These are phyloP conservation scores for Ctena decussata DNA, from an alignment of 2,888 invertebrate species.

Conservation along the genomic window DNA sequence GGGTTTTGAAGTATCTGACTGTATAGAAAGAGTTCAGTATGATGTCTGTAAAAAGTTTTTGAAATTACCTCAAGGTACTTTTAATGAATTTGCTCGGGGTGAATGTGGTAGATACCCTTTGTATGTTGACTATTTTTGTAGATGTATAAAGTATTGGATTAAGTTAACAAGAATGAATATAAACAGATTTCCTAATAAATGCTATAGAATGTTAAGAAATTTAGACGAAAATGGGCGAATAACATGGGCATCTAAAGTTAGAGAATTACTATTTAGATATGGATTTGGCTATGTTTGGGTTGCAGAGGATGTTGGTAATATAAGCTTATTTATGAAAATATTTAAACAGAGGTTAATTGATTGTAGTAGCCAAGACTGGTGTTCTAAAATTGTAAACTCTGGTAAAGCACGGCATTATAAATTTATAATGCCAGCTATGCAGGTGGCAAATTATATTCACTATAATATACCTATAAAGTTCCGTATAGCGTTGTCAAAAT, in stretches of 20 bases:
- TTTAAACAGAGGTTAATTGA: not conserved
- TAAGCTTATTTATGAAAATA: not conserved
- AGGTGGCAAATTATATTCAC: not conserved
- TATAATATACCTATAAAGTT: not conserved
- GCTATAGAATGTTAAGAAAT: not conserved
- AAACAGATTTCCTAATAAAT: not conserved
- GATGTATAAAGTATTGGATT: not conserved
- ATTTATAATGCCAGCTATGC: not conserved
- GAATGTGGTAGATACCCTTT: not conserved
- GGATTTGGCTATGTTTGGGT: not conserved
- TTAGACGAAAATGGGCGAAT: not conserved
- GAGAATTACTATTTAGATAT: not conserved
- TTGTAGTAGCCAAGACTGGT: not conserved
- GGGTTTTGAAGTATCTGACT: not conserved
- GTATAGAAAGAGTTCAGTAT: not conserved
- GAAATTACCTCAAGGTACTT: not conserved
- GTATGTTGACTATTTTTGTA: not conserved
- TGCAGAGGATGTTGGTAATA: not conserved
- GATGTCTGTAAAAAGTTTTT: not conserved
- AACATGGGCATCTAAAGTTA: not conserved
- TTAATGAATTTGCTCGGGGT: not conserved
- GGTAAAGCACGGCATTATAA: not conserved
- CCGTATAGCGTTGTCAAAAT: not conserved
- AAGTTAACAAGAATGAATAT: not conserved
- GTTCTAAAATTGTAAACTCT: not conserved